These are phyloP conservation scores for Lethrus apterus DNA, from an alignment of 1,140 invertebrate genomes.

Conservation along the genomic window DNA sequence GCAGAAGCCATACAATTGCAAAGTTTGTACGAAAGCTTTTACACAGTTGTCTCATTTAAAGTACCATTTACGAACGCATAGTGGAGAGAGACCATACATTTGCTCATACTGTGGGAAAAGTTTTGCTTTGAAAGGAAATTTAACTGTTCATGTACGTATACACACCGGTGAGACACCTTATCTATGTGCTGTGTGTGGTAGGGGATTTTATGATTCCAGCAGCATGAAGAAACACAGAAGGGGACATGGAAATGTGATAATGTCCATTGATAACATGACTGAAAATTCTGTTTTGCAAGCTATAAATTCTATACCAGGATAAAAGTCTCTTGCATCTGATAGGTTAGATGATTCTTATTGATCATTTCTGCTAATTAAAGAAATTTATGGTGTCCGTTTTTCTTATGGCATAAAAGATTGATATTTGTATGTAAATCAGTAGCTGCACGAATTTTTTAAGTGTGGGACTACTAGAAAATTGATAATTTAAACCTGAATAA, in stretches of 20 bases:
- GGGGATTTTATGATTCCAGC: slow-evolving; percentile 38
- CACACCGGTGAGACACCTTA: slow-evolving; percentile 39
- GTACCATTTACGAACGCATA: slow-evolving; percentile 27
- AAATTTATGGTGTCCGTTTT: too few relatives aligned
- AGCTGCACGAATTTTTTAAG: too few relatives aligned
- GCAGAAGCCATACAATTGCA: slow-evolving; percentile 79
- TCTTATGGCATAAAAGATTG: too few relatives aligned
- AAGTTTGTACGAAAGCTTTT: slow-evolving; percentile 46
- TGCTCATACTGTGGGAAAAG: slow-evolving; percentile 39
- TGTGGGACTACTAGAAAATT: too few relatives aligned
- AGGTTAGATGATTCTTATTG: too few relatives aligned
- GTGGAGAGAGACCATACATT: slow-evolving; percentile 37
- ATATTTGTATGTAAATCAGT: too few relatives aligned
- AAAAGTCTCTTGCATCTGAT: too few relatives aligned
- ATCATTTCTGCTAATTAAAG: too few relatives aligned
- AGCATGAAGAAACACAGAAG: slow-evolving; percentile 30
- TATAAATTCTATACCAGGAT: too few relatives aligned
- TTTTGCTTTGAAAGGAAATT: slow-evolving; percentile 43
- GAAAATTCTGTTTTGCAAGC: too few relatives aligned
- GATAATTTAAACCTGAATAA: too few relatives aligned
- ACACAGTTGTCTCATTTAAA: slow-evolving; percentile 27
- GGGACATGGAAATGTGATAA: slow-evolving; percentile 15
- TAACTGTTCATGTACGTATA: slow-evolving; percentile 35
- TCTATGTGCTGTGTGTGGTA: slow-evolving; percentile 32
- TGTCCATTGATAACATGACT: too few relatives aligned